A percentile compares a stretch with the other conserved stretches of the same genome.
phyloP scores from a whole-genome alignment of 35 echinoderm and acorn worm species.

The Chiridota heheva region DNA sequence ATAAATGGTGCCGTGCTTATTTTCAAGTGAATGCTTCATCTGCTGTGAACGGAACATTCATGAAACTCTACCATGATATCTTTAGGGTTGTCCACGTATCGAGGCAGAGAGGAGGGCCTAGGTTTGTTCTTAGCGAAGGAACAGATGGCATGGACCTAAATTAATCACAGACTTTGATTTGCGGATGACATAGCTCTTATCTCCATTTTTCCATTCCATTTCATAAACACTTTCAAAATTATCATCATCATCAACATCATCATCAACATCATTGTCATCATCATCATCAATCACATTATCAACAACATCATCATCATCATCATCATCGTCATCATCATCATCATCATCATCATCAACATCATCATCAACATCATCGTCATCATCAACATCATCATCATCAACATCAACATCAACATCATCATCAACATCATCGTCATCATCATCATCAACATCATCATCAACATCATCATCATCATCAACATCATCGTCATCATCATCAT shows the following conservation, averaged over 20 bases:
- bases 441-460: background rate
- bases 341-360: conserved; percentile 2
- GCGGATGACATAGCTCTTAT: background rate
- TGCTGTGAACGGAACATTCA: too few species aligned
- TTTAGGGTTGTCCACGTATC: background rate
- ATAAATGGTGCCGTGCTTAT: too few species aligned
- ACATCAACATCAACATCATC: background rate
- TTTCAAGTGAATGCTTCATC: too few species aligned
- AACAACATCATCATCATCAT: background rate
- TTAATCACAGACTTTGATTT: background rate
- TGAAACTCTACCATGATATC: background rate
- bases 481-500: too few species aligned
- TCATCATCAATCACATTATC: background rate
- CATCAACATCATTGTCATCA: conserved; percentile 38
- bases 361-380: background rate
- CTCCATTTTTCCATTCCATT: background rate
- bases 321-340: conserved; percentile 9
- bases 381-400: background rate
- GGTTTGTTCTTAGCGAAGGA: background rate
- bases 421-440: background rate
- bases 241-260: conserved; percentile 16
- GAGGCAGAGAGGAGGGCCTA: background rate
- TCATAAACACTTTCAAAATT: background rate
- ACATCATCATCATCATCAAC: background rate
- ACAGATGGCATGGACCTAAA: background rate